Percentiles rank a stretch among this genome's conserved stretches.
These are phyloP conservation scores for Mustela nigripes DNA, from an alignment of 2,113 vertebrate species.

Conservation along the genomic window DNA sequence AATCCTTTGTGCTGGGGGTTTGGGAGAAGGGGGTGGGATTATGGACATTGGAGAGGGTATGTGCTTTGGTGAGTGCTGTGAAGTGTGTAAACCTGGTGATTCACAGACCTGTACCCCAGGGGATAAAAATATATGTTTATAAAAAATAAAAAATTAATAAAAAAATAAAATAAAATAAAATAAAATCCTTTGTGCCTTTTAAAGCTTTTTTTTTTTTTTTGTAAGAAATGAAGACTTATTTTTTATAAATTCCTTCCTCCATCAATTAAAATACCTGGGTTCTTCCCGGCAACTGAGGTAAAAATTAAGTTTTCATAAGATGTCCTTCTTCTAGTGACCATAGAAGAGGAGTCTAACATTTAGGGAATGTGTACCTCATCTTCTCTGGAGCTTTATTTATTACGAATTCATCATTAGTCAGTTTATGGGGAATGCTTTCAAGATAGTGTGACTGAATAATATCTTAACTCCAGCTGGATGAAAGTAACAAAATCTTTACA, in stretches of 20 bases:
- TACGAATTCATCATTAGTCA: background rate
- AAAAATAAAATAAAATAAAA: too few species aligned
- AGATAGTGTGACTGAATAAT: background rate
- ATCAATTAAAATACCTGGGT: background rate
- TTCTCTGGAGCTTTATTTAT: background rate
- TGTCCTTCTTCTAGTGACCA: background rate
- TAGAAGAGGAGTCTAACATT: background rate
- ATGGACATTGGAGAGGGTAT: too few species aligned
- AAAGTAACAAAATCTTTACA: background rate
- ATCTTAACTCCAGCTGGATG: background rate
- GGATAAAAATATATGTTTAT: too few species aligned
- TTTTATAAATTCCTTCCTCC: conserved; percentile 9
- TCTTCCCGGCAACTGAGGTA: background rate
- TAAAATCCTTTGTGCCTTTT: conserved; percentile 31
- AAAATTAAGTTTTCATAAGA: background rate
- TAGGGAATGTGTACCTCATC: background rate
- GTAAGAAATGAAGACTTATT: background rate
- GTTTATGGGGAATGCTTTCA: background rate
- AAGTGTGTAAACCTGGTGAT: too few species aligned
- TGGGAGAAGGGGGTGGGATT: too few species aligned
- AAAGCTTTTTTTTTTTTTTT: background rate
- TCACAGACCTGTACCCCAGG: too few species aligned
- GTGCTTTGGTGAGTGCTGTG: too few species aligned
- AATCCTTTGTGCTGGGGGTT: background rate
- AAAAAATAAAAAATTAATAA: too few species aligned